Evolutionary conservation across 2,797 vertebrate genomes (phyloP).

Genomic region (Halcyon smyrnensis): DNA sequence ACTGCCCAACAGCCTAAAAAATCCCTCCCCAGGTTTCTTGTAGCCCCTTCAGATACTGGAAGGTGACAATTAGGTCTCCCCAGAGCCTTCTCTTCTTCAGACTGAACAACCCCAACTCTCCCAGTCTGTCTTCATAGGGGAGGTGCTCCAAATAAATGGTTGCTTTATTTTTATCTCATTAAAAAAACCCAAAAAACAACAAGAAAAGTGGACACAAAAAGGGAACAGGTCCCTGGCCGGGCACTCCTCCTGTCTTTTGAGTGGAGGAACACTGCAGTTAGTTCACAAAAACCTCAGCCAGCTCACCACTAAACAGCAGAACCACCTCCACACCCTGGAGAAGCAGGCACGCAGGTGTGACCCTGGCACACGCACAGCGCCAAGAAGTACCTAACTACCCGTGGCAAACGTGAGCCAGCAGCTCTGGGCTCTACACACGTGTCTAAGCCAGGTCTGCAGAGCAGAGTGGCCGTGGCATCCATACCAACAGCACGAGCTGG

Average conservation of each 20-base stretch:
- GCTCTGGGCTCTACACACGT: rapidly evolving
- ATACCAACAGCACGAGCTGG: neutral
- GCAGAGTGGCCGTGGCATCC: neutral
- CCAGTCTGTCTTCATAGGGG: too few relatives aligned
- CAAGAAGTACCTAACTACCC: neutral
- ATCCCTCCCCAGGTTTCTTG: too few relatives aligned
- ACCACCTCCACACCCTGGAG: neutral
- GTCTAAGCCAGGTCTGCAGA: neutral
- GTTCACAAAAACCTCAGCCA: neutral
- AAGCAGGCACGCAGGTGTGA: neutral
- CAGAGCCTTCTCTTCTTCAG: too few relatives aligned
- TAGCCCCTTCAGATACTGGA: too few relatives aligned
- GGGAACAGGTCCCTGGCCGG: neutral
- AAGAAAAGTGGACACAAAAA: neutral
- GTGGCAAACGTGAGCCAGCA: neutral
- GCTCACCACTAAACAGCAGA: neutral
- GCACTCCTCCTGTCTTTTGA: neutral
- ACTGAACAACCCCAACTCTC: too few relatives aligned
- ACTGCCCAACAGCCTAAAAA: too few relatives aligned
- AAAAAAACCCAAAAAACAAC: neutral
- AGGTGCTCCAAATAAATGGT: neutral
- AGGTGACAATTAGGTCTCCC: too few relatives aligned
- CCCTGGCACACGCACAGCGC: neutral
- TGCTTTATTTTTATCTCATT: neutral
- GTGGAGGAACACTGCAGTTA: neutral